Conservation (phyloP, 2,113 vertebrate genomes). For the Nettapus auritus region DNA sequence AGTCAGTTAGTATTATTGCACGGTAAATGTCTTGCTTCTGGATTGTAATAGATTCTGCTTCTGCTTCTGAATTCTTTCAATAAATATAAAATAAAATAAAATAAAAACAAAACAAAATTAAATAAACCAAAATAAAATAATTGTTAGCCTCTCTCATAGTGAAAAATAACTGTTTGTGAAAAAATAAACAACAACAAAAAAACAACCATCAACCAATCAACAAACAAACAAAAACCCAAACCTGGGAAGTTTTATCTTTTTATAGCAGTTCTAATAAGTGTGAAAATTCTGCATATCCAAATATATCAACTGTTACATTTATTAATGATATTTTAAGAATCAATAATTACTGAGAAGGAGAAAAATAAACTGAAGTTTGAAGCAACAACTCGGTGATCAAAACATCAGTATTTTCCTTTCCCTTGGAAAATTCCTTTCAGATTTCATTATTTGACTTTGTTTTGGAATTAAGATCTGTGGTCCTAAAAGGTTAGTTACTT, state of each 20-base stretch:
- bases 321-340: not conserved
- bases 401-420: not conserved
- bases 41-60: not conserved
- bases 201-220: too few species aligned
- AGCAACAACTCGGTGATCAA: not conserved
- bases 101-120: too few species aligned
- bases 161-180: not conserved
- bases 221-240: too few species aligned
- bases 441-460: not conserved
- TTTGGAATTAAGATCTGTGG: not conserved
- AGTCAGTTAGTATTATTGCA: not conserved
- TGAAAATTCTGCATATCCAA: not conserved
- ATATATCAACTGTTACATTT: not conserved
- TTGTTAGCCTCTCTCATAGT: not conserved
- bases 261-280: not conserved
- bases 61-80: not conserved
- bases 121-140: too few species aligned
- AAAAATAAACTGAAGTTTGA: not conserved
- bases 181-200: too few species aligned
- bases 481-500: not conserved
- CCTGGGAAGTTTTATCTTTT: not conserved
- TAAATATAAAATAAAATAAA: not conserved
- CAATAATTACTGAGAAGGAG: not conserved
- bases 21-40: not conserved
- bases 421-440: not conserved